Evolutionary conservation across 2,797 vertebrate genomes (phyloP), one percentile per base, ranked within the genome.

Genomic region (Labeo calbasu): DNA sequence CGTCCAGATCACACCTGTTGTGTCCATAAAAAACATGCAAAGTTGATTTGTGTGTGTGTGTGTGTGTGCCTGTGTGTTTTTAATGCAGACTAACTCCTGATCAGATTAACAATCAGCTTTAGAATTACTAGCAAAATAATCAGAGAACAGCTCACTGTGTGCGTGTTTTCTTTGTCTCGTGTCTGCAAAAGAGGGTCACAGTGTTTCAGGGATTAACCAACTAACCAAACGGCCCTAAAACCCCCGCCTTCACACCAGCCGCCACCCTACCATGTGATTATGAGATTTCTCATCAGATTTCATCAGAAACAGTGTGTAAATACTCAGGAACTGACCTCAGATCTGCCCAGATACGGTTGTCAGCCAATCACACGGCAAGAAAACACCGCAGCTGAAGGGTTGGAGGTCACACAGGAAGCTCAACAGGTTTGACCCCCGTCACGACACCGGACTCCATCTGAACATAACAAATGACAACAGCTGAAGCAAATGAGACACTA

Each of bases 301-400:
- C 3, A 36, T 66, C 9, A 46, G 13, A 46, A n/a, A 1, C 21
- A 19, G 28, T 25, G n/a, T 1, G 6, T 61, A 46, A 12, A 19
- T 53, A 51, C 46, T 28, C n/a, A 25, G 59, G 53, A 28, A 78
- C 48, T 68, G 50, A 43, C 48, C 78, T 69, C 19, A 80, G 65
- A 80, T 69, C 79, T 87, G 85, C 87, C 66, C n/a, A 28, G 87
- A 83, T 77, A 87, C 85, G 15, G 43, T 79, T 15, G 21, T 48
- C 77, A 5, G 55, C 88, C 87, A 89, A 84, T 88, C 87, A 86
- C 69, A 28, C 11, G 12, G 12, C 36, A 32, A 15, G 48, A 50
- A 73, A 66, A 68, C 57, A 46, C 69, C 46, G 75, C 87, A 86
- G 85, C 85, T 85, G 80, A 43, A 14, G 75, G 86, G 78, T 86